Evolutionary conservation across 2,113 vertebrate genomes (phyloP), one percentile per base, ranked within the genome.

Genomic region (Tachysurus vachellii): DNA sequence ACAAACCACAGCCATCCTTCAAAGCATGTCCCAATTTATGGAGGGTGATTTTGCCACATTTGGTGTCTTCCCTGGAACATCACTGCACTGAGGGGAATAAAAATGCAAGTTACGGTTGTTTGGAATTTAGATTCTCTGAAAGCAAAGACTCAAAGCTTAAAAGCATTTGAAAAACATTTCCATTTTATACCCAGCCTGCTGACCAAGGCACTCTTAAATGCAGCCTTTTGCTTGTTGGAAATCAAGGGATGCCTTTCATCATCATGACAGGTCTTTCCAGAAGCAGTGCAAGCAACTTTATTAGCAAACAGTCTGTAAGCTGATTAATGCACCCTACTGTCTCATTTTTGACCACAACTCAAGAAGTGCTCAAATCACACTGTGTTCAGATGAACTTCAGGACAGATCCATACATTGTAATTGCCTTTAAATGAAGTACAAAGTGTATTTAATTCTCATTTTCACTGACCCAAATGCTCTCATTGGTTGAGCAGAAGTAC

Each of bases 131-230:
- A 83, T 80, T 28, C 86, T 76, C 56, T 53, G 76, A 53, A 77
- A 54, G 26, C 4, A 9, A 77, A 36, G 12, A 21, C 21, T 26
- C 4, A 85, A 56, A 47, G 62, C 70, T 80, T 44, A 82, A 86
- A 77, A 19, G 73, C 54, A 12, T 82, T 85, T 57, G 13, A 82
- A 81, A 88, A 89, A 61, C 61, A 85, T 87, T 82, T 85, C 82
- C 75, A 83, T 84, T 80, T 76, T 44, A 80, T 79, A 66, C 83
- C 82, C 86, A 83, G 53, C 56, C n/a, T 50, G 14, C 83, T 75
- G 83, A 90, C 88, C 88, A 75, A 80, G 86, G 47, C 31, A 75
- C 66, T 85, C 80, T 81, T 73, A 79, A 76, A 80, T 86, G 80
- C 53, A 80, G 75, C 57, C 53, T 68, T 85, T 81, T 59, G 42